Base-by-base conservation (phyloP, 1,140 invertebrate genomes). In the Colletes gigas region DNA sequence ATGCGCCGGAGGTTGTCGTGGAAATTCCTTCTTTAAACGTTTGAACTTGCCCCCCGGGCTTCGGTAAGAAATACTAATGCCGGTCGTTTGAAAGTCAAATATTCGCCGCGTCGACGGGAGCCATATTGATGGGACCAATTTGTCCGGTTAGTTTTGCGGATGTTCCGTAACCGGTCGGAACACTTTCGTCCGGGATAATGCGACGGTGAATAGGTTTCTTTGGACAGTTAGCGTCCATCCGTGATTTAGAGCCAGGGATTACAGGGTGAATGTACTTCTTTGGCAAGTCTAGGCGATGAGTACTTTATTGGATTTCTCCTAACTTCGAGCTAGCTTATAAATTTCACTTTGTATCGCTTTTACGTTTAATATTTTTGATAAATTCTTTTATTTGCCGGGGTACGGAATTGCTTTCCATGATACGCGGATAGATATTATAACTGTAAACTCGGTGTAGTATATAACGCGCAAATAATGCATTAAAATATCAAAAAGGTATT, bases 31-130 rank as follows among this genome's bases (percentile, higher is more conserved):
- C 50, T 12, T 44, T 44, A 50, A 67, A 41, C 60, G 60, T 30
- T 63, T 41, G 50, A 71, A 50, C 55, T 47, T 71, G 52, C 63
- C 21, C 60, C 19, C 9, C n/a, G n/a, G 21, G 7, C 21, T 60
- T 30, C n/a, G 21, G 59, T 47, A 77, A 57, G 63, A 39, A 54
- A 69, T 50, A 55, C 17, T 19, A 65, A 15, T 39, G 39, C 39
- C 10, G 63, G 30, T 63, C 59, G 75, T 47, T 81, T 9, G 15
- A 17, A 69, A 52, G 47, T 71, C 30, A 30, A 70, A 39, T 21
- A 62, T 21, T 6, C 17, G 19, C 39, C 44, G 30, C 47, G 44
- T 50, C 3, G 57, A 15, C 30, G 2, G 17, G n/a, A 59, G 57
- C 57, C 57, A 14, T 59, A 59, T 59, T 9, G 17, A 59, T 59